phyloP scores from a whole-genome alignment of 2,113 vertebrate species.

The Perca schrenkii region DNA sequence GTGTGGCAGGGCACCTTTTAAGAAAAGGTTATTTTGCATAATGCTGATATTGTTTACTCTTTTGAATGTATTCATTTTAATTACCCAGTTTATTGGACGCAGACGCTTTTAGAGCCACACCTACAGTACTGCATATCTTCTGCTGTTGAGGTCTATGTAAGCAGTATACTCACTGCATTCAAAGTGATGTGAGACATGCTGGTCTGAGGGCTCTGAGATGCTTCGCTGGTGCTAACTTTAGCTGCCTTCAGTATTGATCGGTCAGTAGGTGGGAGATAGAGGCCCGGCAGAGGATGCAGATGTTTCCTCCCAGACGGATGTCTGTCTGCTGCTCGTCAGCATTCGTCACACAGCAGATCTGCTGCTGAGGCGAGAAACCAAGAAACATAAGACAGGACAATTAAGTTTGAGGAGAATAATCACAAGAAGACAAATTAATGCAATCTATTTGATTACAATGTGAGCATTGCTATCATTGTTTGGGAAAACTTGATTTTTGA shows the following conservation, averaged over 20 bases:
- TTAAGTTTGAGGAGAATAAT: neutral
- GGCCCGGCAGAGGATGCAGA: slow-evolving; percentile 48
- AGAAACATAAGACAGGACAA: neutral
- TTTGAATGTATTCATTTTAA: neutral
- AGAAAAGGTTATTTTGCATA: neutral
- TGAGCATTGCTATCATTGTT: neutral
- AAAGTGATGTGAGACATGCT: neutral
- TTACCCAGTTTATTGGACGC: neutral
- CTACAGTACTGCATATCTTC: neutral
- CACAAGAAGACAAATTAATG: neutral
- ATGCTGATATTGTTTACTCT: neutral
- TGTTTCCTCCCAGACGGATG: slow-evolving; percentile 63
- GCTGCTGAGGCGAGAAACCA: slow-evolving; percentile 41
- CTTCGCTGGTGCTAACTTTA: slow-evolving; percentile 53
- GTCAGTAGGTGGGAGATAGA: slow-evolving; percentile 64
- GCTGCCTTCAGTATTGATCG: slow-evolving; percentile 43
- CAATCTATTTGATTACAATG: neutral
- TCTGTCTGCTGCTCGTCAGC: slow-evolving; percentile 69
- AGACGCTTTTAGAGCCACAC: neutral
- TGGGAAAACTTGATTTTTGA: neutral
- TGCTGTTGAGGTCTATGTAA: slow-evolving; percentile 1
- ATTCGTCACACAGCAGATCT: slow-evolving; percentile 35
- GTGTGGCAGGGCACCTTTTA: too few relatives aligned
- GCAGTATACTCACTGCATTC: slow-evolving; percentile 3
- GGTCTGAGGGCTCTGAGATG: slow-evolving; percentile 5